Evolutionary conservation across 1,140 invertebrate species (phyloP).

Genomic region (Piezodorus guildinii): DNA sequence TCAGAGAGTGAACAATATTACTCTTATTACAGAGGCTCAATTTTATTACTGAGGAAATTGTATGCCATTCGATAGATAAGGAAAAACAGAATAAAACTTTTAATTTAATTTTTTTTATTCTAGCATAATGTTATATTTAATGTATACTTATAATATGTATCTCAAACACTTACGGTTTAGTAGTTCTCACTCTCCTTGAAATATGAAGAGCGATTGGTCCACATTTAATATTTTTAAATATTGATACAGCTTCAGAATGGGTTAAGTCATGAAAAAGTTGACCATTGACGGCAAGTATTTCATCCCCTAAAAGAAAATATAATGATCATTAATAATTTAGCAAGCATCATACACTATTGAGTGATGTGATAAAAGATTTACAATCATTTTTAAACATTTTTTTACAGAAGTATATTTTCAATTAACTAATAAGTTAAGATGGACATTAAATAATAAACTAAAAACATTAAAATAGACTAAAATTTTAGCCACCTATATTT

Average conservation of each 20-base stretch:
- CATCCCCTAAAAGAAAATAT: slow-evolving; percentile 54
- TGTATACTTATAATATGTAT: not conserved
- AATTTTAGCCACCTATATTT: too few species aligned
- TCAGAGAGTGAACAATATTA: not conserved
- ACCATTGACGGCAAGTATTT: slow-evolving; percentile 79
- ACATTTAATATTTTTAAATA: slow-evolving; percentile 71
- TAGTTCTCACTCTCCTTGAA: slow-evolving; percentile 47
- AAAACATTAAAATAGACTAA: too few species aligned
- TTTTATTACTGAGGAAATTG: too few species aligned
- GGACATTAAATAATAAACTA: too few species aligned
- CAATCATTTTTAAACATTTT: not conserved
- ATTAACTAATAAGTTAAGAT: too few species aligned
- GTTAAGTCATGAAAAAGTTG: slow-evolving; percentile 67
- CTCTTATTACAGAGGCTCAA: not conserved
- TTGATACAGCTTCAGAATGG: slow-evolving; percentile 69
- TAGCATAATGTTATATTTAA: not conserved
- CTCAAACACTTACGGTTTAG: slow-evolving; percentile 3
- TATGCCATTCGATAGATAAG: not conserved
- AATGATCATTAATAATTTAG: slow-evolving; percentile 21
- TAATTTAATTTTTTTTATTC: too few species aligned
- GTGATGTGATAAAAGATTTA: not conserved
- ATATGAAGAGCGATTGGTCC: slow-evolving; percentile 66
- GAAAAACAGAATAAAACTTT: too few species aligned
- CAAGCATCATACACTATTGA: not conserved
- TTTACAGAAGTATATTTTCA: not conserved